A percentile compares a stretch with the other conserved stretches of the same genome.
Evolutionary conservation across 2,888 invertebrate species (phyloP).

Genomic region (Synergus itoensis): DNA sequence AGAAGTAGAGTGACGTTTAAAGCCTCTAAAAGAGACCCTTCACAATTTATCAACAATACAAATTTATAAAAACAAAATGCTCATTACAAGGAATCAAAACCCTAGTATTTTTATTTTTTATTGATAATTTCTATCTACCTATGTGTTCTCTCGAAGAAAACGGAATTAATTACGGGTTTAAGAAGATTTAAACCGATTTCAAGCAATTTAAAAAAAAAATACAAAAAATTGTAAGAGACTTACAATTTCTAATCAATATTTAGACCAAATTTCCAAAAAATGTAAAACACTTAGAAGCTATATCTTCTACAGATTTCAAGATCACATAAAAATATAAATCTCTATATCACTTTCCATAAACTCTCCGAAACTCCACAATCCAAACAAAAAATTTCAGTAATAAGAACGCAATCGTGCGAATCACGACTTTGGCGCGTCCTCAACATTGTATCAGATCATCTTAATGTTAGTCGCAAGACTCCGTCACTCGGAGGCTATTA

Average conservation of each 20-base stretch:
- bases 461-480: background rate
- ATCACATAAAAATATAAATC: no score
- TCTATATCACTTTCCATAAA: background rate
- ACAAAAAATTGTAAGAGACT: no score
- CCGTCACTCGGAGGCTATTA: constrained; percentile 30
- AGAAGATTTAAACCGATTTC: no score
- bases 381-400: background rate
- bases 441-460: constrained; percentile 7
- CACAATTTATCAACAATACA: constrained; percentile 7
- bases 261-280: background rate
- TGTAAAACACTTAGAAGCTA: background rate
- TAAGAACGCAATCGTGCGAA: constrained; percentile 16
- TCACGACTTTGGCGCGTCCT: constrained; percentile 11
- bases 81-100: background rate
- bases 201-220: no score
- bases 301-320: no score
- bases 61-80: background rate
- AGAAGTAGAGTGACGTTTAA: constrained; percentile 27
- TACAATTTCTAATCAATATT: no score
- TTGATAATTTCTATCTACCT: no score
- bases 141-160: no score
- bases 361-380: no score
- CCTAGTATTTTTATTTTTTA: no score
- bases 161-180: no score
- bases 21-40: constrained; percentile 22